A percentile compares a stretch with the other conserved stretches of the same genome.
Conservation (phyloP, 1,140 invertebrate genomes). For the Trigoniulus corallinus region DNA sequence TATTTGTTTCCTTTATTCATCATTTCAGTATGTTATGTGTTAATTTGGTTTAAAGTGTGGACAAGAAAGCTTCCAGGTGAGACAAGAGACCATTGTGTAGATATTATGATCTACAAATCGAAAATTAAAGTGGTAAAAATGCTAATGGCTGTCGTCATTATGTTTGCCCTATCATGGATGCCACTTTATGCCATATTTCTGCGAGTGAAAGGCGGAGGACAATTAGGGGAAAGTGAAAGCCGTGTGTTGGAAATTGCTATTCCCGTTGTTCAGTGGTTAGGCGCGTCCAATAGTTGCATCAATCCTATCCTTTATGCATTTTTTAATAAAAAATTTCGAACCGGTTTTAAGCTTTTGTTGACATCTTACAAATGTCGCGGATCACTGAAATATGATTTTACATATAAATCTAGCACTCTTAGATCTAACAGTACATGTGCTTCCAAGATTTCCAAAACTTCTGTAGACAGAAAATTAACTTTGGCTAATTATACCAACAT, state of each 20-base stretch:
- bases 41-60: conserved; percentile 53
- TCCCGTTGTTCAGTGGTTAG: conserved; percentile 36
- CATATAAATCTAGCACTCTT: conserved; percentile 1
- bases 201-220: conserved; percentile 48
- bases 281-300: conserved; percentile 29
- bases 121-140: conserved; percentile 68
- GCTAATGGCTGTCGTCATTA: conserved; percentile 85
- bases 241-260: conserved; percentile 6
- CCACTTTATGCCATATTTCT: conserved; percentile 83
- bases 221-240: conserved; percentile 33
- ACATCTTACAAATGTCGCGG: conserved; percentile 23
- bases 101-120: conserved; percentile 26
- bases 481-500: too few relatives aligned
- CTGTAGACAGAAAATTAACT: not conserved
- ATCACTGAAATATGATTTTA: conserved; percentile 16
- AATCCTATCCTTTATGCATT: conserved; percentile 35
- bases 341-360: conserved; percentile 25
- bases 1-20: conserved; percentile 80
- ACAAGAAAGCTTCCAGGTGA: conserved; percentile 26
- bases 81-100: conserved; percentile 19
- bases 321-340: conserved; percentile 34
- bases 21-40: conserved; percentile 77
- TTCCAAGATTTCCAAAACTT: conserved; percentile 4
- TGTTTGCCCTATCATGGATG: conserved; percentile 88
- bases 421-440: conserved; percentile 1